A percentile compares a stretch with the other conserved stretches of the same genome.
These are phyloP conservation scores for Numenius phaeopus DNA, from an alignment of 2,797 vertebrate genomes.

Conservation along the genomic window DNA sequence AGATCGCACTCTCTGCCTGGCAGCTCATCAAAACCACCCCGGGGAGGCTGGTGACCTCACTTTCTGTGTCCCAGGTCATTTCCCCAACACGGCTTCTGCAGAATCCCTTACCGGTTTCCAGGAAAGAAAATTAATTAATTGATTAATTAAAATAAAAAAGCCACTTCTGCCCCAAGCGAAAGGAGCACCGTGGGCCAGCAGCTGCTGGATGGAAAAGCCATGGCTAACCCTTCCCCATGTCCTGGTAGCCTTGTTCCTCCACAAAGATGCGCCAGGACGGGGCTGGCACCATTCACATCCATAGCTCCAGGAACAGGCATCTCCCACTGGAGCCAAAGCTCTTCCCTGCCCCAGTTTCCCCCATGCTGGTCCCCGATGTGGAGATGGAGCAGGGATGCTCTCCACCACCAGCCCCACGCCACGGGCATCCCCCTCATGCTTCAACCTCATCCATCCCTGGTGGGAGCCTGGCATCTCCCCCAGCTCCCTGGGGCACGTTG, in stretches of 20 bases:
- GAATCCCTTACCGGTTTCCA: conserved; percentile 39
- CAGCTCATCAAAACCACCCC: background rate
- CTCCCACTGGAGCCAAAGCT: rapidly evolving
- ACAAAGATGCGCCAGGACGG: background rate
- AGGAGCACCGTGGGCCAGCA: rapidly evolving
- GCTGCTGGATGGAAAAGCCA: background rate
- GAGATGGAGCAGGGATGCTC: background rate
- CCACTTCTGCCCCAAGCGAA: background rate
- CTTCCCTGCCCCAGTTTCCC: background rate
- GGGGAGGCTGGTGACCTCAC: background rate
- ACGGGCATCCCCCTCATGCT: rapidly evolving
- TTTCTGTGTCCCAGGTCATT: conserved; percentile 21
- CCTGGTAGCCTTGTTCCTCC: background rate
- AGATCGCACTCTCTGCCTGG: background rate
- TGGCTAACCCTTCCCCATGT: background rate
- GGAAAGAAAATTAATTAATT: background rate
- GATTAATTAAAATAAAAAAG: background rate
- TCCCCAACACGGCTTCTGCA: background rate
- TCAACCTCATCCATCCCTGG: rapidly evolving
- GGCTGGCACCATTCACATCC: rapidly evolving
- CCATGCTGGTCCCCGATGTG: rapidly evolving
- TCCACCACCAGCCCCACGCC: rapidly evolving
- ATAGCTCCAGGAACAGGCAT: rapidly evolving
- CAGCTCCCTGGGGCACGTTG: background rate
- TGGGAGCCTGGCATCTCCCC: background rate